Evolutionary conservation across 1,140 invertebrate species (phyloP), one percentile per base, ranked within the genome.

Genomic region (Helicoverpa armigera): DNA sequence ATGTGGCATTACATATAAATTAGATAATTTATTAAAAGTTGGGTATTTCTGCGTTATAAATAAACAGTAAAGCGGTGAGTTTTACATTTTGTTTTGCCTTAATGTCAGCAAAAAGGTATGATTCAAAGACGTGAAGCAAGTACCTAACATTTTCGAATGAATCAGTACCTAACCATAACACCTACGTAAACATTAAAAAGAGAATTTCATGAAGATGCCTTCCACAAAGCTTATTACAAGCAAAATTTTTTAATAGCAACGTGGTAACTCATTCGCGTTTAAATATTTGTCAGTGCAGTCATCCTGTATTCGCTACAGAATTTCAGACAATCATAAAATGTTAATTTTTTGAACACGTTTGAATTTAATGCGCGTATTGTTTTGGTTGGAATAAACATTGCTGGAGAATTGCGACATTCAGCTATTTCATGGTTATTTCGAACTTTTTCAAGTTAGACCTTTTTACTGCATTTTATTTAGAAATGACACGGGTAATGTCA

Each of bases 341-440:
- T 29, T 70, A 79, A 78, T 84, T 87, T 87, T 89, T 84, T 81
- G 82, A 76, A 69, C 54, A 63, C 67, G 35, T 85, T 82, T 86
- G 83, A 86, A 86, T 87, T 83, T 83, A 86, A 74, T 82, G 81
- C 54, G 54, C 73, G 4, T 50, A 80, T 23, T 51, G 61, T 61
- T 74, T 80, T 18, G 76, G 75, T 60, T 65, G 65, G 76, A 18
- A 69, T 43, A 35, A 56, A 73, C 51, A 35, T 31, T 73, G 72
- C n/a, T 54, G 10, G 72, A 60, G 35, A 43, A 43, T 43, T 43
- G 9, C 35, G 35, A 43, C 35, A 43, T 43, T 43, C 35, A 43
- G 35, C 9, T 43, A 43, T 43, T 7, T 43, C 35, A 43, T 9
- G 5, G 1, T 43, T 23, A 23, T 23, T 23, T 23, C 23, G 23